phyloP scores from a whole-genome alignment of 1,140 invertebrate species.

The Scaptodrosophila lebanonensis region DNA sequence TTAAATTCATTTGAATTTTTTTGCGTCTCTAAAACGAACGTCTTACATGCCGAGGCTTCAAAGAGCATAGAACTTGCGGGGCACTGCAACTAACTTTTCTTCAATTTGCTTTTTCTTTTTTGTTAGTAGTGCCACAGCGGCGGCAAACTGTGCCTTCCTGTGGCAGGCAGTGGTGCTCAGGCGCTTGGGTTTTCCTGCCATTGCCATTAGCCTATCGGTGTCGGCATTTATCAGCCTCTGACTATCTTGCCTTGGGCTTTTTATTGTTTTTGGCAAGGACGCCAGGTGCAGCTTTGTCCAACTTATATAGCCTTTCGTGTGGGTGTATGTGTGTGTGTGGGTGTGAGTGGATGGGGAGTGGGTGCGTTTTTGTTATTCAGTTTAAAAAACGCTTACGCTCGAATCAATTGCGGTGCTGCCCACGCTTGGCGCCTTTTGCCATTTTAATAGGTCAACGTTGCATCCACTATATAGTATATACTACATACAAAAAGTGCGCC shows the following conservation, averaged over 20 bases:
- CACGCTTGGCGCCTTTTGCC: conserved; percentile 24
- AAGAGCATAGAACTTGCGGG: too few relatives aligned
- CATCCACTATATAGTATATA: too few relatives aligned
- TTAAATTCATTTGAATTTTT: too few relatives aligned
- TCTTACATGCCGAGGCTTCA: too few relatives aligned
- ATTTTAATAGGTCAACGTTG: conserved; percentile 44
- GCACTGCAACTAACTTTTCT: too few relatives aligned
- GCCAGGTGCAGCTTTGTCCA: conserved; percentile 10
- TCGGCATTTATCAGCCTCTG: conserved; percentile 49
- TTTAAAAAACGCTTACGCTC: conserved; percentile 29
- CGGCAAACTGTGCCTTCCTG: conserved; percentile 44
- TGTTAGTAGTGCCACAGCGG: too few relatives aligned
- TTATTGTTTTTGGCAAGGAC: conserved; percentile 61
- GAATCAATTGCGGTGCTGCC: too few relatives aligned
- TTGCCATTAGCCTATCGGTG: conserved; percentile 19
- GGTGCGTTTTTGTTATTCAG: conserved; percentile 42
- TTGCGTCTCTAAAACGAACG: too few relatives aligned
- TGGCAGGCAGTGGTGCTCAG: conserved; percentile 13
- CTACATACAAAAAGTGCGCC: too few relatives aligned
- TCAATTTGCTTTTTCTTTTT: too few relatives aligned
- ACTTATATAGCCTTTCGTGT: too few relatives aligned
- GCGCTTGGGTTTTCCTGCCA: conserved; percentile 15
- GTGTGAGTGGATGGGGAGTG: conserved; percentile 14
- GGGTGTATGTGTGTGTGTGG: conserved; percentile 7
- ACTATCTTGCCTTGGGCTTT: conserved; percentile 52